Evolutionary conservation across 2,113 vertebrate species (phyloP), one percentile per base, ranked within the genome.

Genomic region (Ophiodon elongatus): DNA sequence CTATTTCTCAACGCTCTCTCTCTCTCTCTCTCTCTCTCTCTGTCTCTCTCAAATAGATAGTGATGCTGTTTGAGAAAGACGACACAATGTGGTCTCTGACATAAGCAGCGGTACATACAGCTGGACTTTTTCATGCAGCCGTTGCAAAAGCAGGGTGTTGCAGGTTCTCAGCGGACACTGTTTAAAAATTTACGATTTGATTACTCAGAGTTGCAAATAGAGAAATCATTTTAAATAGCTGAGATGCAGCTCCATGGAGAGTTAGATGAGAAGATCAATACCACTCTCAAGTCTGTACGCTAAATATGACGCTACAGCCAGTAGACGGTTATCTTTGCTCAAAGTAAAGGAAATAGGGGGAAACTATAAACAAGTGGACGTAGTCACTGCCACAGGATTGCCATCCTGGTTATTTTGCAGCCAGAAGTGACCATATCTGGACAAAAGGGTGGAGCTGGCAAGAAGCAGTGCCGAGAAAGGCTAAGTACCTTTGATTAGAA

Each of bases 1-100:
- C 79, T 83, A 47, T 82, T 87, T 35, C 78, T 47, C 50, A 83
- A 60, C 68, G n/a, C n/a, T n/a, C n/a, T n/a, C n/a, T n/a, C n/a
- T n/a, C n/a, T 74, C n/a, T 2, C 50, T 39, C 25, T 31, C 54
- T 27, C 43, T 80, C 50, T 23, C n/a, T n/a, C n/a, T n/a, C n/a
- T n/a, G n/a, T n/a, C n/a, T n/a, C n/a, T n/a, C n/a, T n/a, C n/a
- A n/a, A 7, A 68, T 21, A 78, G 54, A 73, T 75, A 43, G 52
- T 52, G 72, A 23, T 73, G 45, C 43, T 33, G n/a, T 29, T 59
- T 0, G 52, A 66, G 69, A 59, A 69, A 89, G 79, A 90, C 65
- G 62, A 82, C 79, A 73, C 1, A 8, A 35, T 80, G 62, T 37
- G 50, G 43, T 63, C 69, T 77, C 69, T 74, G 37, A 77, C 71